Conservation (phyloP, 2,888 invertebrate genomes). For the Liopterus haemorrhoidalis region DNA sequence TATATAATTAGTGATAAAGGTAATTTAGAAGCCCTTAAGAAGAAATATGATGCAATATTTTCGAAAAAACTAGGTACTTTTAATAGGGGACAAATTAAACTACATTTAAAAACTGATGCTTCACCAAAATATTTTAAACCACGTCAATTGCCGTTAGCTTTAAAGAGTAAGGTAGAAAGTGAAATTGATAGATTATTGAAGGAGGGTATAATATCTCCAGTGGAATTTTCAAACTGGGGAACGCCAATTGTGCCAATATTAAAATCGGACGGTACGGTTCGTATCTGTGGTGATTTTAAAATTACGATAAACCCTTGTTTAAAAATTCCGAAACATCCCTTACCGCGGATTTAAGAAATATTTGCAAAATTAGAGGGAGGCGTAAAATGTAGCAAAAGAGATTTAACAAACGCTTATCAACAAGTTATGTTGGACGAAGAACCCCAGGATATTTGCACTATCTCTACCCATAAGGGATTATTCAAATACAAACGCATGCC, state of each 20-base stretch:
- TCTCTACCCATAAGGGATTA: constrained; percentile 10
- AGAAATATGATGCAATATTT: too few relatives aligned
- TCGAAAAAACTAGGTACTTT: too few relatives aligned
- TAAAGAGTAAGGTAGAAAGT: too few relatives aligned
- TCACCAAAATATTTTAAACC: too few relatives aligned
- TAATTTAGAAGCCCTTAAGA: too few relatives aligned
- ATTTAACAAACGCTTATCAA: constrained; percentile 10
- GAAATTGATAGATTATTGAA: too few relatives aligned
- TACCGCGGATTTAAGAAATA: constrained; percentile 15
- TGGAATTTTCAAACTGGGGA: background rate
- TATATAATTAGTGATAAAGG: too few relatives aligned
- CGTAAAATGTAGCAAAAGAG: constrained; percentile 12
- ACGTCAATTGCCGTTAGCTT: too few relatives aligned
- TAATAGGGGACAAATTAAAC: too few relatives aligned
- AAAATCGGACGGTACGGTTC: constrained; percentile 7
- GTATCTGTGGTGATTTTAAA: constrained; percentile 13
- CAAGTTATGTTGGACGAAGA: constrained; percentile 12
- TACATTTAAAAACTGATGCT: too few relatives aligned
- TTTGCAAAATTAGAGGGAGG: constrained; percentile 15
- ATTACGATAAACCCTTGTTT: constrained; percentile 14
- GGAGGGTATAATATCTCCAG: too few relatives aligned
- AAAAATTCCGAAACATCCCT: constrained; percentile 8
- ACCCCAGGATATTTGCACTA: constrained; percentile 2
- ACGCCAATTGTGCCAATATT: constrained; percentile 17
- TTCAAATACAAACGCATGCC: background rate